Conservation (phyloP, 2,888 invertebrate genomes). For the Volucella inflata region DNA sequence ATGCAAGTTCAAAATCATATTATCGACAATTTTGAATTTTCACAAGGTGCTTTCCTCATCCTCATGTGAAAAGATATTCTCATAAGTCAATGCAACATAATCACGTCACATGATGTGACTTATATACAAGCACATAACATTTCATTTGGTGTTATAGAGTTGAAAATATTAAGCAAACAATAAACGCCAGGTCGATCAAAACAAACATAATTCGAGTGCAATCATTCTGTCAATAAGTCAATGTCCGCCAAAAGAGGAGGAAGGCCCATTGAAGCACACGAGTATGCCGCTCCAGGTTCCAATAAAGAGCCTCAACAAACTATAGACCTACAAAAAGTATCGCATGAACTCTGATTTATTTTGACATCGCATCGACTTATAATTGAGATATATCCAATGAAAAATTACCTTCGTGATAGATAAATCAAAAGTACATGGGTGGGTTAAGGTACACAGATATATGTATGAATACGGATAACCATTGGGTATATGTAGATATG, state of each 20-base stretch:
- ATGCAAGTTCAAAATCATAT: slow-evolving; percentile 37
- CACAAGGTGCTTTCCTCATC: not conserved
- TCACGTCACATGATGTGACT: slow-evolving; percentile 41
- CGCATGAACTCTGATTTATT: slow-evolving; percentile 75
- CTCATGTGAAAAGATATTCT: not conserved
- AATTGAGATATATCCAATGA: slow-evolving; percentile 78
- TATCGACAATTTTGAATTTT: not conserved
- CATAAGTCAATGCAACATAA: slow-evolving; percentile 13
- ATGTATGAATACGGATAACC: too few species aligned
- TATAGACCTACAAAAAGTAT: slow-evolving; percentile 30
- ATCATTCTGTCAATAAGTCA: slow-evolving; percentile 71
- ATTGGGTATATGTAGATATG: slow-evolving; percentile 25
- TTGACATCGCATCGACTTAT: slow-evolving; percentile 76
- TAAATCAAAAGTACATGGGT: slow-evolving; percentile 76
- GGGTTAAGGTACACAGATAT: slow-evolving; percentile 10
- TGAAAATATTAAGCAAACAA: slow-evolving; percentile 47
- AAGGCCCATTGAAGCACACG: slow-evolving; percentile 38
- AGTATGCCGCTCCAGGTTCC: not conserved
- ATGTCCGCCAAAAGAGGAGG: slow-evolving; percentile 60
- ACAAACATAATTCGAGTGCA: slow-evolving; percentile 63
- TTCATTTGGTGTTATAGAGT: slow-evolving; percentile 37
- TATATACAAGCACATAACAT: slow-evolving; percentile 11
- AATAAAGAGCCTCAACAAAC: not conserved
- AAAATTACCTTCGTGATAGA: slow-evolving; percentile 78
- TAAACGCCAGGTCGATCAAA: slow-evolving; percentile 42